Percentiles rank a stretch among this genome's conserved stretches.
Conservation (phyloP, 2,888 invertebrate species). For the Dicycla oo region DNA sequence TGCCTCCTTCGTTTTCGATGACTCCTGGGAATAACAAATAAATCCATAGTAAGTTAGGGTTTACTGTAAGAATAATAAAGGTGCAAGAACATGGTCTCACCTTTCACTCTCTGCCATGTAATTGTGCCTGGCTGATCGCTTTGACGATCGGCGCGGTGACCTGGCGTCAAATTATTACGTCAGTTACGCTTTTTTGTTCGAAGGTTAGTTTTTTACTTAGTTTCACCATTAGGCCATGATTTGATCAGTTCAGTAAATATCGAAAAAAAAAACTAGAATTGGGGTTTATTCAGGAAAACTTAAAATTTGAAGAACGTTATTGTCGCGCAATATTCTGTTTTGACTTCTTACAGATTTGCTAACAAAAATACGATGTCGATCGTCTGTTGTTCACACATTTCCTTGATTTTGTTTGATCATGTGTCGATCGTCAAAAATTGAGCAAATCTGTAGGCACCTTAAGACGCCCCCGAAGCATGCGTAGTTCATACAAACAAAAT, state of each 20-base stretch:
- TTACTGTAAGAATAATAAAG: background rate
- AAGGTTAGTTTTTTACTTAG: background rate
- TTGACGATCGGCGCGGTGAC: slow-evolving; percentile 73
- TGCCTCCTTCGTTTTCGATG: slow-evolving; percentile 71
- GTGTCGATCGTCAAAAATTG: background rate
- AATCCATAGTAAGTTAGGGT: background rate
- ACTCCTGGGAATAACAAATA: slow-evolving; percentile 54
- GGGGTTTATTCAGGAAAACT: background rate
- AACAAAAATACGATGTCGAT: background rate
- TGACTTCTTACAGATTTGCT: background rate
- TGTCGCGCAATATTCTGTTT: background rate
- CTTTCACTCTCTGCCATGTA: slow-evolving; percentile 57
- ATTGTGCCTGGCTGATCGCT: slow-evolving; percentile 61
- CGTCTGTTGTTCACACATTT: no score
- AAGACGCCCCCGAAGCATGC: no score
- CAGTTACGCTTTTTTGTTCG: slow-evolving; percentile 6
- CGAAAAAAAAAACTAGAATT: background rate
- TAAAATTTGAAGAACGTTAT: background rate
- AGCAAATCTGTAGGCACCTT: no score
- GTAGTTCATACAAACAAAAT: no score
- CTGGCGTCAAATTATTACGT: slow-evolving; percentile 57
- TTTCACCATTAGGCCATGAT: background rate
- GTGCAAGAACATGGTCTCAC: slow-evolving; percentile 47
- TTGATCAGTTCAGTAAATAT: background rate
- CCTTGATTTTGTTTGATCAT: no score